phyloP scores from a whole-genome alignment of 2,113 vertebrate genomes.

The Cichladusa arquata region DNA sequence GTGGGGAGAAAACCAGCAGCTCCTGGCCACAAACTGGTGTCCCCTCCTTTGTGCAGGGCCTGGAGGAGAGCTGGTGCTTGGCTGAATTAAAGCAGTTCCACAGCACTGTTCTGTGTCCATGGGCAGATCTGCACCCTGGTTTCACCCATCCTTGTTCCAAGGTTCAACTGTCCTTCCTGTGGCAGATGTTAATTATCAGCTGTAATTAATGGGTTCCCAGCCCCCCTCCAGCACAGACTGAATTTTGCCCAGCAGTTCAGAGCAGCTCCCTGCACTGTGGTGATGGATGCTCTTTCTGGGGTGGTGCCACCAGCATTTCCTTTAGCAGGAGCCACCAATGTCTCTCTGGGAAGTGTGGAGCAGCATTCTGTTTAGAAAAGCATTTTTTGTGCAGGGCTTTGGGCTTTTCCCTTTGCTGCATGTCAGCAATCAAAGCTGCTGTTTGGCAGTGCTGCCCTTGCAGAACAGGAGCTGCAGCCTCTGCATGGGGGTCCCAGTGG shows the following conservation, averaged over 20 bases:
- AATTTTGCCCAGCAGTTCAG: neutral
- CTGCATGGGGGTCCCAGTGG: fast-evolving
- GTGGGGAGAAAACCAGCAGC: neutral
- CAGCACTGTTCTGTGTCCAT: neutral
- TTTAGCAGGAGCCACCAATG: neutral
- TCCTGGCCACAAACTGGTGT: fast-evolving
- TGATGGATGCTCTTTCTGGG: neutral
- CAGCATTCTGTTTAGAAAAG: slow-evolving; percentile 2
- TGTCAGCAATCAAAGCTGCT: neutral
- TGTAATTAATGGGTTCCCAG: neutral
- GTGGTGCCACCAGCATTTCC: neutral
- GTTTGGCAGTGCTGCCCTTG: neutral
- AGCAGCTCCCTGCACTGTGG: neutral
- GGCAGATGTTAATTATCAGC: neutral
- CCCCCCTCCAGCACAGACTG: neutral
- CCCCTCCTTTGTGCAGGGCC: neutral
- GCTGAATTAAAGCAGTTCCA: neutral
- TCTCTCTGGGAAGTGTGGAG: neutral
- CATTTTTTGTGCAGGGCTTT: slow-evolving; percentile 16
- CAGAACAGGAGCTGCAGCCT: neutral
- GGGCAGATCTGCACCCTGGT: neutral
- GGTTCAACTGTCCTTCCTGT: neutral
- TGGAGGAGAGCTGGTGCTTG: neutral
- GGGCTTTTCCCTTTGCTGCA: neutral
- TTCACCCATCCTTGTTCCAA: neutral